These are phyloP conservation scores for Limanda limanda DNA, from an alignment of 2,113 vertebrate species.

Conservation along the genomic window DNA sequence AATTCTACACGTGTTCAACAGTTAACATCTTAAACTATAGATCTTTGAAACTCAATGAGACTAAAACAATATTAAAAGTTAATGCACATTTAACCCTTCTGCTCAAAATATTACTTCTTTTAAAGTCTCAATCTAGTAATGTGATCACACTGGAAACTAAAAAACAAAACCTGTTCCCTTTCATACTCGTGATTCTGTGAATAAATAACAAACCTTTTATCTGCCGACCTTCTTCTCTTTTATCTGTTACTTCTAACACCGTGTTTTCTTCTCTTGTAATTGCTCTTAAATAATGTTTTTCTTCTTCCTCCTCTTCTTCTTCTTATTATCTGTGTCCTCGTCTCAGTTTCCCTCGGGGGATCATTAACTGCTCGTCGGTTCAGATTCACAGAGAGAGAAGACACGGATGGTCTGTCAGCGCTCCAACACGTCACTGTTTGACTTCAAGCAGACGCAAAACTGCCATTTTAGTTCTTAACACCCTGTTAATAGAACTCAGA, in stretches of 20 bases:
- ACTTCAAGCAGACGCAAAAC: background rate
- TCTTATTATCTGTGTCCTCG: background rate
- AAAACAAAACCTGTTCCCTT: background rate
- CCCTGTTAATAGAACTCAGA: background rate
- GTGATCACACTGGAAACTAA: background rate
- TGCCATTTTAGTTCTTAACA: background rate
- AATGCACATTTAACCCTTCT: too few relatives aligned
- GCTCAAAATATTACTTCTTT: too few relatives aligned
- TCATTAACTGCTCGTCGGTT: slow-evolving; percentile 52
- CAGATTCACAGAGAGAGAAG: background rate
- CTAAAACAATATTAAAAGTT: too few relatives aligned
- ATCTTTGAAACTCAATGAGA: too few relatives aligned
- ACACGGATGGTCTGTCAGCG: slow-evolving; percentile 1
- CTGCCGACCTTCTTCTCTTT: background rate
- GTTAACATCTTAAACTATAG: too few relatives aligned
- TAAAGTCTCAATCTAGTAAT: too few relatives aligned
- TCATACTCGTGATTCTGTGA: too few relatives aligned
- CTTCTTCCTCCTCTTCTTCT: background rate
- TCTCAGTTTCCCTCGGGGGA: slow-evolving; percentile 36
- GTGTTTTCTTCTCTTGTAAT: slow-evolving; percentile 24
- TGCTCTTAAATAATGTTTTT: slow-evolving; percentile 7
- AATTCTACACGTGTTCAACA: too few relatives aligned
- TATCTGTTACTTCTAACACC: background rate
- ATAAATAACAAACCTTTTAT: background rate
- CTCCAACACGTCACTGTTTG: slow-evolving; percentile 8